A percentile compares a stretch with the other conserved stretches of the same genome.
Evolutionary conservation across 2,888 invertebrate species (phyloP).

Genomic region (Phania funesta): DNA sequence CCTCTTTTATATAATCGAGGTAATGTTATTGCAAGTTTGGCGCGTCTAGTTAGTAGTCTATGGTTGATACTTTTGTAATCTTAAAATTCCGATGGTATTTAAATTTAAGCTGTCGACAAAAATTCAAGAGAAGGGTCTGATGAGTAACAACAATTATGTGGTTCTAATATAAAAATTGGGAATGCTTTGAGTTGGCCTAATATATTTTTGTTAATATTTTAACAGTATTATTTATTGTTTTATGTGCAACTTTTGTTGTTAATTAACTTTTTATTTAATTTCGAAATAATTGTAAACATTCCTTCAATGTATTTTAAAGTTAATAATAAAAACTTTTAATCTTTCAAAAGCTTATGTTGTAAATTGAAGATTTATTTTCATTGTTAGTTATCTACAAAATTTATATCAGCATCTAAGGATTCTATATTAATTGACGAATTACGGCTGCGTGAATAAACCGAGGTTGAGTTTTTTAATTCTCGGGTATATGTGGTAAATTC

Average conservation of each 20-base stretch:
- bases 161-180: too few relatives aligned
- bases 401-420: slow-evolving; percentile 70
- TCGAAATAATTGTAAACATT: slow-evolving; percentile 38
- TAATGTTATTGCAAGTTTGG: too few relatives aligned
- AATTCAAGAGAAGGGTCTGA: too few relatives aligned
- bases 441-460: slow-evolving; percentile 77
- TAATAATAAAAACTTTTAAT: slow-evolving; percentile 28
- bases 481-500: slow-evolving; percentile 87
- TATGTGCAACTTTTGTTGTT: slow-evolving; percentile 12
- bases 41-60: too few relatives aligned
- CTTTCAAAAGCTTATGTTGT: slow-evolving; percentile 38
- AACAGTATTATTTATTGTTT: slow-evolving; percentile 62
- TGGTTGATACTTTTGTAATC: too few relatives aligned
- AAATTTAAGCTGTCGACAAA: too few relatives aligned
- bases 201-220: neutral
- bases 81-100: too few relatives aligned
- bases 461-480: slow-evolving; percentile 82
- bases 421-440: slow-evolving; percentile 76
- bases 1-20: too few relatives aligned
- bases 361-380: neutral
- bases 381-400: slow-evolving; percentile 52
- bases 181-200: too few relatives aligned
- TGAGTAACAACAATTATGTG: too few relatives aligned
- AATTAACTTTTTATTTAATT: slow-evolving; percentile 20
- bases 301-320: slow-evolving; percentile 44